Conservation (phyloP, 2,797 vertebrate genomes). For the Mus caroli region DNA sequence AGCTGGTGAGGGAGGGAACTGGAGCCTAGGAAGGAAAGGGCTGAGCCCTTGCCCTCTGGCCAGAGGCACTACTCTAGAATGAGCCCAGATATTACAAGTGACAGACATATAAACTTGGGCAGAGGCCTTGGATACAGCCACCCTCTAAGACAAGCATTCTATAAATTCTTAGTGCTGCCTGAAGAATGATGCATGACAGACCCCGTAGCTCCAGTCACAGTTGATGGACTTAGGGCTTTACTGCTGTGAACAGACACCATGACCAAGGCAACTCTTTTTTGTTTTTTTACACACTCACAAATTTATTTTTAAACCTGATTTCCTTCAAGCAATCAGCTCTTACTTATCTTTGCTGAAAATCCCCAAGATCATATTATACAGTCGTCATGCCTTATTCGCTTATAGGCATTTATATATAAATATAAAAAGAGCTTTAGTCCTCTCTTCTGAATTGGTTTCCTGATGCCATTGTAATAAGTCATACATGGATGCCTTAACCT, state of each 20-base stretch:
- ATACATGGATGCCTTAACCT: not conserved
- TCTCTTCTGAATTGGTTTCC: not conserved
- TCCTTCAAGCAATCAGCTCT: not conserved
- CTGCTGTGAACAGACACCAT: not conserved
- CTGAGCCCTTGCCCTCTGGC: not conserved
- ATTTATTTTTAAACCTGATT: not conserved
- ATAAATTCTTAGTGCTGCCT: not conserved
- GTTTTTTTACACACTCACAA: not conserved
- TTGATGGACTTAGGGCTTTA: not conserved
- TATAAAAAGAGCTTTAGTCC: not conserved
- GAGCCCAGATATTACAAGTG: not conserved
- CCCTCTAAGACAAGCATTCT: not conserved
- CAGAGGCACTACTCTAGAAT: not conserved
- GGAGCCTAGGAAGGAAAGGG: not conserved
- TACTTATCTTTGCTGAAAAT: not conserved
- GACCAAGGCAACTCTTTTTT: not conserved
- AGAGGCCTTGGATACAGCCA: not conserved
- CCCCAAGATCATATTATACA: not conserved
- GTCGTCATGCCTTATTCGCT: not conserved
- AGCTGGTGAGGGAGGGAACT: not conserved
- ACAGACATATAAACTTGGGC: not conserved
- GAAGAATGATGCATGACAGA: not conserved
- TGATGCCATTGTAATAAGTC: not conserved
- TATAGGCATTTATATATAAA: not conserved
- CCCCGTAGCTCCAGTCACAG: not conserved